Conservation (phyloP, 2,797 vertebrate genomes). For the Mus spretus region DNA sequence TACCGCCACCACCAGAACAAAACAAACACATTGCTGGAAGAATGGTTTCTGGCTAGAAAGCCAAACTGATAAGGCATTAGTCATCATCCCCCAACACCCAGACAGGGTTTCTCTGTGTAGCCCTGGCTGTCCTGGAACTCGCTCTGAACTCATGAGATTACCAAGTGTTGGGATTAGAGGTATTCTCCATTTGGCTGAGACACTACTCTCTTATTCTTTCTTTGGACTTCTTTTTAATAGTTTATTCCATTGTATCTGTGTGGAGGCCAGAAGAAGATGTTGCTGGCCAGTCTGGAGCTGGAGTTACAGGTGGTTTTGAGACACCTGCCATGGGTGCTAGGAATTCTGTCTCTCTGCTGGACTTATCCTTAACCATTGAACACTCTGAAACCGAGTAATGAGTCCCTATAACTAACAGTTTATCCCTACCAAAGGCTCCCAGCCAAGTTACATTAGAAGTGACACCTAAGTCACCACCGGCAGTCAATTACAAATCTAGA, state of each 20-base stretch:
- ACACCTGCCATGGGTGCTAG: background rate
- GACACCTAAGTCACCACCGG: conserved; percentile 6
- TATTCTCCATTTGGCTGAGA: background rate
- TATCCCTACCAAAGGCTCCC: conserved; percentile 42
- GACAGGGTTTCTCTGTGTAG: background rate
- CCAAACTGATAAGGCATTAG: background rate
- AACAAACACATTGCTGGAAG: conserved; percentile 1
- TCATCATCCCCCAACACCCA: background rate
- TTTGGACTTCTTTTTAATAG: background rate
- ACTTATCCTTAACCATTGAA: background rate
- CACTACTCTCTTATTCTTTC: background rate
- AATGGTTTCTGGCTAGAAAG: conserved; percentile 49
- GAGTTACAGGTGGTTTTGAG: background rate
- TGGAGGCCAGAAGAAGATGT: background rate
- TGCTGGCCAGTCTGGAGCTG: background rate
- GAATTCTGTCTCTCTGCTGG: background rate
- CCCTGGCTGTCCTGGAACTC: background rate
- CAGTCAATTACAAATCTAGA: conserved; percentile 50
- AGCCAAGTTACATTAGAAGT: conserved; percentile 18
- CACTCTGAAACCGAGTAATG: conserved; percentile 14
- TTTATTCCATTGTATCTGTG: background rate
- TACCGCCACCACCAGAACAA: background rate
- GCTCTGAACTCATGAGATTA: background rate
- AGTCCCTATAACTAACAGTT: background rate
- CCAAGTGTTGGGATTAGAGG: background rate